Evolutionary conservation across 1,140 invertebrate species (phyloP), one percentile per base, ranked within the genome.

Genomic region (Littorina saxatilis): DNA sequence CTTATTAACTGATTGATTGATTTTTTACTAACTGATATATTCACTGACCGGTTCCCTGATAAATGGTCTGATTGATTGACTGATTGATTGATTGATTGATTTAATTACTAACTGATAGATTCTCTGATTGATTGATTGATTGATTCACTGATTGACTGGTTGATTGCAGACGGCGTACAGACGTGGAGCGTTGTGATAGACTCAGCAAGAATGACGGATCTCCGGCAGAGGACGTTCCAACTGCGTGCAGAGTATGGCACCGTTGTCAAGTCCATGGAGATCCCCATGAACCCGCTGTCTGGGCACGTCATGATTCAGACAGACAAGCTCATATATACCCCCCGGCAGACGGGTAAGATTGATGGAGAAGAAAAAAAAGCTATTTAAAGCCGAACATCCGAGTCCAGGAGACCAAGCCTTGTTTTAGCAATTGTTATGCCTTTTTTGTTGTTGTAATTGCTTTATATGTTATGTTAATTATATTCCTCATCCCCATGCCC

Each of bases 291-390:
- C 70, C 47, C 68, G 40, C 29, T 58, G 27, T 79, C 80, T 47
- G 88, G 88, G 17, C 86, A 84, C 79, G 81, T 90, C 29, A 86
- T 90, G 72, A 87, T 90, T 58, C 88, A 90, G 79, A 88, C 88
- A 29, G 87, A 88, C 77, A 90, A 88, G 70, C 85, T 87, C 17
- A 83, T 88, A 11, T 90, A 90, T 79, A 88, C 85, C 0, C 88
- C 88, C 17, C 58, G 81, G 37, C 86, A 88, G 58, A 84, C 82
- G 82, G 87, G 88, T 89, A 52, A 75, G 82, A 50, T 20, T 39
- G 11, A 29, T 52, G 43, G 17, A 39, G 17, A 1, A 72, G 52
- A n/a, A 29, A 27, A 35, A 29, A 15, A n/a, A 50, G 37, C 32
- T 76, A 1, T 9, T 55, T 76, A 13, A 29, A 15, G 13, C 27